A percentile compares a stretch with the other conserved stretches of the same genome.
These are phyloP conservation scores for Pelagia noctiluca DNA, from an alignment of 30 jellyfish, hydroid and myxozoan genomes.

Conservation along the genomic window DNA sequence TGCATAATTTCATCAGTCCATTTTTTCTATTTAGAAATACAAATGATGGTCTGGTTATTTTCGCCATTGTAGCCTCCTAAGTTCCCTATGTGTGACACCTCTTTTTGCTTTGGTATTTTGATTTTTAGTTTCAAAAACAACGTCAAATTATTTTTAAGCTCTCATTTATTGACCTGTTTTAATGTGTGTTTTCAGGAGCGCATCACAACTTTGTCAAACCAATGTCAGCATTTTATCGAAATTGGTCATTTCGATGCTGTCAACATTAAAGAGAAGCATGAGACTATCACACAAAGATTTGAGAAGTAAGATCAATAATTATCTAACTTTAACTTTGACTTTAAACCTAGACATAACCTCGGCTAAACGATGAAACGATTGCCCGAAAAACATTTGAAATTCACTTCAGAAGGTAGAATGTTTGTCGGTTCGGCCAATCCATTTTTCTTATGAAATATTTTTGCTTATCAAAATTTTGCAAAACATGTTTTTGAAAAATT, in stretches of 20 bases:
- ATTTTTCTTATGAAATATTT: no score
- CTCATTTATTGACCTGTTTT: no score
- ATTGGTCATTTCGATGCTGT: constrained; percentile 93
- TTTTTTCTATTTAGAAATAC: no score
- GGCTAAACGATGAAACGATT: no score
- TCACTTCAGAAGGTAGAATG: neutral
- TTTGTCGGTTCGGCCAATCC: neutral
- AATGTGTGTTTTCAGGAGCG: no score
- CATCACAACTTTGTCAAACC: constrained; percentile 66
- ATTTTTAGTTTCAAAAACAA: neutral
- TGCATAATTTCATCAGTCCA: no score
- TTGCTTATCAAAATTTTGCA: no score
- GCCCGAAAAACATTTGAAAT: neutral
- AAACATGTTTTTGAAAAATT: no score
- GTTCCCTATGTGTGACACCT: neutral
- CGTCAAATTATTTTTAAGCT: no score
- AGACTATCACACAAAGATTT: constrained; percentile 75
- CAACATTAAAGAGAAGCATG: constrained; percentile 78
- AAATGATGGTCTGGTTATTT: no score
- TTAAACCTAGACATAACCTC: no score
- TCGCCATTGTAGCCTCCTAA: no score
- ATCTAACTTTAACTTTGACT: neutral
- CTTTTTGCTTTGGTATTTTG: neutral
- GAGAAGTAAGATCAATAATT: constrained; percentile 61
- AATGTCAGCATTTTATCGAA: constrained; percentile 85